Conservation (phyloP, 2,888 invertebrate genomes). For the Athalia rosae region DNA sequence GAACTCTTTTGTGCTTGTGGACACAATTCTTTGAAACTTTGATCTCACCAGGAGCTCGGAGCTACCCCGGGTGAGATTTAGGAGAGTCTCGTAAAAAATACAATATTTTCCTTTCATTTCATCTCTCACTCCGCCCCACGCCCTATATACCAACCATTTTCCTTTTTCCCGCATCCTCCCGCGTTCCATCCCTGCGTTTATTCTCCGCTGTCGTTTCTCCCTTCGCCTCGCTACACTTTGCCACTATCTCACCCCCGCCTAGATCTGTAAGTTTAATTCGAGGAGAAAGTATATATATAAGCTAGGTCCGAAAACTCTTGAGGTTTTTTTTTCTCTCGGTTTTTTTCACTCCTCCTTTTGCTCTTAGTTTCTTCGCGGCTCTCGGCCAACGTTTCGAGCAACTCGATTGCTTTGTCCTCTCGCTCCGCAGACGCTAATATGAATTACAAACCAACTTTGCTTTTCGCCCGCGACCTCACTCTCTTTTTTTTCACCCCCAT, state of each 20-base stretch:
- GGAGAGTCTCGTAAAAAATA: conserved; percentile 48
- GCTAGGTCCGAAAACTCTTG: background rate
- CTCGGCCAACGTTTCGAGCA: conserved; percentile 37
- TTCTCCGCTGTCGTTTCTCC: conserved; percentile 18
- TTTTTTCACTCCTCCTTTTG: background rate
- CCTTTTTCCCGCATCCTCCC: background rate
- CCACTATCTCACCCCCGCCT: conserved; percentile 44
- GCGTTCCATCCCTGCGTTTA: background rate
- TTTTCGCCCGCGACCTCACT: conserved; percentile 18
- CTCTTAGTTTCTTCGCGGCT: background rate
- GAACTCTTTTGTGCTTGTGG: conserved; percentile 46
- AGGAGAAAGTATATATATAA: conserved; percentile 54
- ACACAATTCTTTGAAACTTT: conserved; percentile 45
- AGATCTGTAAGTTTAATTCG: conserved; percentile 63
- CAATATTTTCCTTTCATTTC: conserved; percentile 51
- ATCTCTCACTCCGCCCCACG: conserved; percentile 35
- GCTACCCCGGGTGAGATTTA: conserved; percentile 25
- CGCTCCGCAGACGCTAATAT: conserved; percentile 56
- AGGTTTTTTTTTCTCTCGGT: too few species aligned
- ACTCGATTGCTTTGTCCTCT: conserved; percentile 60
- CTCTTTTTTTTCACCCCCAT: background rate
- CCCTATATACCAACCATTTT: background rate
- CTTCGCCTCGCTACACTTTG: conserved; percentile 24
- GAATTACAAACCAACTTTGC: conserved; percentile 55
- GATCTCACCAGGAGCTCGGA: conserved; percentile 29